Evolutionary conservation across 2,797 vertebrate species (phyloP), one percentile per base, ranked within the genome.

Genomic region (Limosa lapponica): DNA sequence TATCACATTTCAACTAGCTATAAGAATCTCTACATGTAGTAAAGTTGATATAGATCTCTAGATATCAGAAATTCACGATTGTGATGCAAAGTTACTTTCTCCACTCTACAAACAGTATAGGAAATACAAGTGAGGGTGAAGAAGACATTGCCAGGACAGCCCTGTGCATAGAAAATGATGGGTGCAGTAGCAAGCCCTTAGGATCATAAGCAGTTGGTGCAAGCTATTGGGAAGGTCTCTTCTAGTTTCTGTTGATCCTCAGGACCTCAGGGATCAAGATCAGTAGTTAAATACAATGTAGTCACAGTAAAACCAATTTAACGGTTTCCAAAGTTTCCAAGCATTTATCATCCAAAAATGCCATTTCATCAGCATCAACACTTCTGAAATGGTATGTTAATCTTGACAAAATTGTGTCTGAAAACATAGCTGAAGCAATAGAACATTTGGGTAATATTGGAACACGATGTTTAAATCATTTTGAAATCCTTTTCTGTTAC

Each of bases 281-380:
- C 41, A 52, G 23, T 48, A 71, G 16, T 64, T 89, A 71, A 57
- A 49, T 43, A 55, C 46, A 81, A 65, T 28, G 30, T 2, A 65
- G 16, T 30, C 65, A 20, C 14, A 57, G 32, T 41, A 54, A 94
- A 89, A 64, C 2, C 1, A 82, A 16, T 72, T 57, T 49, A 61
- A 89, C 52, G 5, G 0, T 82, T 90, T 78, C 43, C 23, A 62
- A 58, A 14, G 10, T 64, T 89, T 80, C 34, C n/a, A 49, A 66
- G 32, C 10, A 75, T 94, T 82, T 82, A 7, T 92, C 20, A 75
- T 69, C 24, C 25, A 75, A 82, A 93, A 87, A 89, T 54, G 10
- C 1, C 24, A 36, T 75, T 96, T 72, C 46, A 81, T 89, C 80
- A 81, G 10, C 8, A 71, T 48, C 37, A 89, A 16, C 24, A 11